phyloP scores from a whole-genome alignment of 2,888 invertebrate species.

The Chalcis sispes region DNA sequence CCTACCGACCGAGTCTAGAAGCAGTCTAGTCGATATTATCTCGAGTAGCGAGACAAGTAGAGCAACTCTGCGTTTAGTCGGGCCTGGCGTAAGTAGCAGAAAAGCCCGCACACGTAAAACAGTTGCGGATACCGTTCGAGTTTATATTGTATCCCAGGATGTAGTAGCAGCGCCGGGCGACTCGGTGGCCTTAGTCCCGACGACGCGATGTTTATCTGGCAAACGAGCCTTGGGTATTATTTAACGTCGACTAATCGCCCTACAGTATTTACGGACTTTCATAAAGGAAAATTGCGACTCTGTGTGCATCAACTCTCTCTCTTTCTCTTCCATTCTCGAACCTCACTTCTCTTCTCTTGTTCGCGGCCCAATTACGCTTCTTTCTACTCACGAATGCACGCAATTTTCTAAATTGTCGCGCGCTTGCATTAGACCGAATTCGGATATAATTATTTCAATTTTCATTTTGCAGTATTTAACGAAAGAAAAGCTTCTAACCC shows the following conservation, averaged over 20 bases:
- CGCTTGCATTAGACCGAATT: background rate
- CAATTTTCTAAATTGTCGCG: background rate
- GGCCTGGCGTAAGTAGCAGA: background rate
- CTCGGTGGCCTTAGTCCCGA: background rate
- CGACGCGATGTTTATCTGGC: slow-evolving; percentile 26
- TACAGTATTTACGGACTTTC: slow-evolving; percentile 4
- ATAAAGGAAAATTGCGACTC: slow-evolving; percentile 10
- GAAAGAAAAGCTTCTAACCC: no score
- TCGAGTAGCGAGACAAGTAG: slow-evolving; percentile 30
- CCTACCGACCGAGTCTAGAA: no score
- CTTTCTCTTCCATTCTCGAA: no score
- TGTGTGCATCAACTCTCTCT: no score
- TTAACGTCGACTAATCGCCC: slow-evolving; percentile 25
- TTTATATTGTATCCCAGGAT: background rate
- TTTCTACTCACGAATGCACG: no score
- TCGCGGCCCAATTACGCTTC: no score
- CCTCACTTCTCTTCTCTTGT: no score
- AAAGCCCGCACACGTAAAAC: background rate
- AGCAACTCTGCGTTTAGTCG: slow-evolving; percentile 13
- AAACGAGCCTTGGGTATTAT: slow-evolving; percentile 27
- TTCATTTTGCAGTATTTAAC: no score
- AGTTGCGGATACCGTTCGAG: background rate
- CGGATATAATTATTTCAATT: slow-evolving; percentile 1
- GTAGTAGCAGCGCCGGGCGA: background rate
- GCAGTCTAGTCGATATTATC: no score